Percentiles rank a stretch among this genome's conserved stretches.
phyloP scores from a whole-genome alignment of 35 echinoderm and acorn worm genomes.

The Lytechinus variegatus region DNA sequence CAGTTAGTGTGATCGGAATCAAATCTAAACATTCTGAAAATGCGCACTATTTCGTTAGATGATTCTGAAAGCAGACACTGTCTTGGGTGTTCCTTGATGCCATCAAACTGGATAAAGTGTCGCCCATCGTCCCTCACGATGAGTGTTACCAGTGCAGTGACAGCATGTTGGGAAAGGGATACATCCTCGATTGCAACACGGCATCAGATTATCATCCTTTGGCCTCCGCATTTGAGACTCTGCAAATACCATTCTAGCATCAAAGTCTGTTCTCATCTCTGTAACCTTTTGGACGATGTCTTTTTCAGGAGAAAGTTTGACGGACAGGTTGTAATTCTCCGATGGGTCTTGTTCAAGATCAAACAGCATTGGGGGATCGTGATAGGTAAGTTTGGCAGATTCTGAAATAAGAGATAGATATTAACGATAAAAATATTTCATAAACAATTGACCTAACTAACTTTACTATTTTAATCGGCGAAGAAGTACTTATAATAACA shows the following conservation, averaged over 20 bases:
- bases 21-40: too few relatives aligned
- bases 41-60: too few relatives aligned
- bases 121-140: too few relatives aligned
- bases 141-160: neutral
- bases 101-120: too few relatives aligned
- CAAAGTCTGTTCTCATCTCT: slow-evolving; percentile 65
- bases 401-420: too few relatives aligned
- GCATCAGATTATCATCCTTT: slow-evolving; percentile 51
- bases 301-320: slow-evolving; percentile 41
- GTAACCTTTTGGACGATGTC: slow-evolving; percentile 52
- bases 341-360: slow-evolving; percentile 77
- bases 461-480: too few relatives aligned
- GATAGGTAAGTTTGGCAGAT: neutral
- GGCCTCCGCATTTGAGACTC: slow-evolving; percentile 59
- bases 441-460: too few relatives aligned
- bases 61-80: too few relatives aligned
- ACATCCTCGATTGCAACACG: slow-evolving; percentile 82
- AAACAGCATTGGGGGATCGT: slow-evolving; percentile 72
- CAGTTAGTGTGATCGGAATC: too few relatives aligned
- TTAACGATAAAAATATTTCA: too few relatives aligned
- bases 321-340: slow-evolving; percentile 66
- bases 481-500: too few relatives aligned
- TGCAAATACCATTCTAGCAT: slow-evolving; percentile 69
- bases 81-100: too few relatives aligned
- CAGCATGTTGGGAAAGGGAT: slow-evolving; percentile 74